Evolutionary conservation across 2,888 invertebrate genomes (phyloP).

Genomic region (Dicycla oo): DNA sequence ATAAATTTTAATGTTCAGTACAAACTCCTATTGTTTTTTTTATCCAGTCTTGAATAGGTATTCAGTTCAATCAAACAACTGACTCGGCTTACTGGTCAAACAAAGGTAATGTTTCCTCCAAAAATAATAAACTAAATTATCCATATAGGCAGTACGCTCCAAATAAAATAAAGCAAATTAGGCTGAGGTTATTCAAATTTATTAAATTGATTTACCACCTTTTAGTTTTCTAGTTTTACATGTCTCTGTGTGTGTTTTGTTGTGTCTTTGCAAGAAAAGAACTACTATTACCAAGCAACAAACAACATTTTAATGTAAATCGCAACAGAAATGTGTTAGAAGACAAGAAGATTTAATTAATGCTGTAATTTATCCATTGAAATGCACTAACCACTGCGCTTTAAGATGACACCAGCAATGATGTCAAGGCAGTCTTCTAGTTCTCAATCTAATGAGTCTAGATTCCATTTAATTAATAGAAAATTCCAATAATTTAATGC

Average conservation of each 20-base stretch:
- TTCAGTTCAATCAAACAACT: conserved; percentile 8
- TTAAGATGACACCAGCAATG: conserved; percentile 66
- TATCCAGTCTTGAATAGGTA: conserved; percentile 18
- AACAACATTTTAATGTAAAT: conserved; percentile 32
- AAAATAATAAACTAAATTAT: conserved; percentile 3
- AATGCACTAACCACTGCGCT: conserved; percentile 47
- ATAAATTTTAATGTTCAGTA: conserved; percentile 19
- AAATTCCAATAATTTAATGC: conserved; percentile 66
- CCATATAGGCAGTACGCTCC: not conserved
- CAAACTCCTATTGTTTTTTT: conserved; percentile 5
- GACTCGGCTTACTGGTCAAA: not conserved
- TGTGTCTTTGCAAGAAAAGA: not conserved
- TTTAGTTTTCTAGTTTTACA: not conserved
- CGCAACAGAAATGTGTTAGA: conserved; percentile 24
- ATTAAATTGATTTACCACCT: conserved; percentile 1
- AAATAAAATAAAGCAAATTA: not conserved
- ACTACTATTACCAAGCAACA: conserved; percentile 4
- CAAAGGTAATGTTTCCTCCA: conserved; percentile 17
- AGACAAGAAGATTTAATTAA: conserved; percentile 20
- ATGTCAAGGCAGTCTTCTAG: conserved; percentile 81
- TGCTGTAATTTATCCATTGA: conserved; percentile 41
- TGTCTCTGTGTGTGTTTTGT: conserved; percentile 1
- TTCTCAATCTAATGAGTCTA: conserved; percentile 71
- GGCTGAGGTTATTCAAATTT: not conserved
- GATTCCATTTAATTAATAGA: conserved; percentile 66